phyloP scores from a whole-genome alignment of 2,888 invertebrate species.

The Drosophila kanekoi region DNA sequence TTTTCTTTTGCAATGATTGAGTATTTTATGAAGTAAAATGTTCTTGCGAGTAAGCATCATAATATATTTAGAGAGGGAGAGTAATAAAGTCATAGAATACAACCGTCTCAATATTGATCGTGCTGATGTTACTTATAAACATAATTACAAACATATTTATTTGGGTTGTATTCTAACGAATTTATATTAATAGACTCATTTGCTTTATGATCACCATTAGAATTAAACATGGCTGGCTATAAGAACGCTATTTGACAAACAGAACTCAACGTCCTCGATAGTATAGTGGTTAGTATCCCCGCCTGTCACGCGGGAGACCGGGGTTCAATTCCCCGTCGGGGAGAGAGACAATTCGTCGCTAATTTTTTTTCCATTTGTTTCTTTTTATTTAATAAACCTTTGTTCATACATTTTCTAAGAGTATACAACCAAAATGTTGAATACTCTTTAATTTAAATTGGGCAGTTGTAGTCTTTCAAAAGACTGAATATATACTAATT shows the following conservation, averaged over 20 bases:
- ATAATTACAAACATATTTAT: too few species aligned
- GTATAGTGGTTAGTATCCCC: slow-evolving; percentile 71
- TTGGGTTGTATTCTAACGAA: too few species aligned
- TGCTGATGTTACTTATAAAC: too few species aligned
- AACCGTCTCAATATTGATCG: too few species aligned
- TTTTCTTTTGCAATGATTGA: too few species aligned
- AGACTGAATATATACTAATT: not conserved
- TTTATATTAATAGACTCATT: too few species aligned
- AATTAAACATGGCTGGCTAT: not conserved
- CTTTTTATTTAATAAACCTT: not conserved
- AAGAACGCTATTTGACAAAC: not conserved
- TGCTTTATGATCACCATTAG: not conserved
- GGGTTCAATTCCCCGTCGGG: slow-evolving; percentile 66
- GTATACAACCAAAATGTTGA: not conserved
- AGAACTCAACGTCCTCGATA: slow-evolving; percentile 40
- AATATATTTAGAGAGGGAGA: too few species aligned
- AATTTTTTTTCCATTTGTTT: not conserved
- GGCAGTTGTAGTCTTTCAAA: too few species aligned
- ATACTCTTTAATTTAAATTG: too few species aligned
- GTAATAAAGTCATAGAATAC: too few species aligned
- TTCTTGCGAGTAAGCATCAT: too few species aligned
- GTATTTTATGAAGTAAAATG: too few species aligned
- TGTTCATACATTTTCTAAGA: not conserved
- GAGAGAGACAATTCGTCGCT: slow-evolving; percentile 5
- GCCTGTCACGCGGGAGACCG: slow-evolving; percentile 69